Evolutionary conservation across 2,888 invertebrate species (phyloP), one percentile per base, ranked within the genome.

Genomic region (Antheraea yamamai): DNA sequence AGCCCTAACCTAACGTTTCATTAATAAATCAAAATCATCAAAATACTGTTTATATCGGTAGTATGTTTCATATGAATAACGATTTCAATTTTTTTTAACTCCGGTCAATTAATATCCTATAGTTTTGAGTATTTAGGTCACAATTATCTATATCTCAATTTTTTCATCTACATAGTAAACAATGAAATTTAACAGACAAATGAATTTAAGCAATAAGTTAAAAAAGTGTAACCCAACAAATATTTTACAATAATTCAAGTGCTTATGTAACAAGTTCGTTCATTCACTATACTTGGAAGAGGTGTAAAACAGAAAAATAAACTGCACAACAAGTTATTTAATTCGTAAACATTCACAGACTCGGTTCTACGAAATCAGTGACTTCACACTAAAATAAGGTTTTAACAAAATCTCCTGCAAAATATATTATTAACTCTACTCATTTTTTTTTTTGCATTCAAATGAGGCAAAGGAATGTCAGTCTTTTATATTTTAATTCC

Each of bases 231-330:
- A 26, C 30, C 61, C 10, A 30, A 16, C 0, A 66, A 26, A 4
- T 30, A 66, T 30, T 66, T 66, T 66, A 16, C 4, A 14, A 30
- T 30, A 30, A 66, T 30, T 66, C 16, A 66, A 66, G 16, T 23
- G 14, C 23, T 30, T 66, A 66, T 66, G 61, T 23, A 23, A 66
- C 14, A 16, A 18, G 30, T 30, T 1, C 14, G 64, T 66, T 66
- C 64, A 66, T 30, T 66, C 30, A 30, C 64, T 30, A 66, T 30
- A 66, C 3, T 16, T 66, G 64, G 30, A 16, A 66, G 64, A 66
- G 64, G 64, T 66, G 64, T 66, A 66, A 66, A 66, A 66, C 64
- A 16, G 30, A 30, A 66, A 66, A 66, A 66, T 66, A 66, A 66
- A 66, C 64, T 30, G 16, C 18, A 66, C 64, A 66, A 66, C 30